Evolutionary conservation across 2,113 vertebrate species (phyloP).

Genomic region (Atlantisia rogersi): DNA sequence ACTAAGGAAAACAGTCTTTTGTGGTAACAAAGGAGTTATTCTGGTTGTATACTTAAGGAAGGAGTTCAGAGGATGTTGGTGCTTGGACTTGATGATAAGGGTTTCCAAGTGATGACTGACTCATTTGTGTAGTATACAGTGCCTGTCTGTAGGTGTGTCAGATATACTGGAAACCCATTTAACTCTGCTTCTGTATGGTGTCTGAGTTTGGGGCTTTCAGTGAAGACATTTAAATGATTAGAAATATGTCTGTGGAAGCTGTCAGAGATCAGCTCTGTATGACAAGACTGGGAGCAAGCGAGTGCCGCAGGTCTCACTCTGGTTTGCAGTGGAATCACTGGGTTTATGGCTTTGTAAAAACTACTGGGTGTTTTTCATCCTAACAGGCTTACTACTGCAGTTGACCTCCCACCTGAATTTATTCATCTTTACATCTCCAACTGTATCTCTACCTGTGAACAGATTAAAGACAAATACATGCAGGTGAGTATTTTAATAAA

Average conservation of each 20-base stretch:
- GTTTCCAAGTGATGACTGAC: too few relatives aligned
- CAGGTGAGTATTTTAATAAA: constrained; percentile 80
- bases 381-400: constrained; percentile 93
- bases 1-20: neutral
- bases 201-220: neutral
- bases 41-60: neutral
- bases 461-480: constrained; percentile 99
- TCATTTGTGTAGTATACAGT: neutral
- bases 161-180: neutral
- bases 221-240: neutral
- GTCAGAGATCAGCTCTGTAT: neutral
- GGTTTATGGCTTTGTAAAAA: neutral
- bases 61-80: neutral
- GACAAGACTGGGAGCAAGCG: neutral
- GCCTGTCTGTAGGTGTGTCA: neutral
- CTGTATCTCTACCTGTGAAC: constrained; percentile 98
- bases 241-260: neutral
- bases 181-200: neutral
- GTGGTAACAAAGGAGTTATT: neutral
- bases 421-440: constrained; percentile 99
- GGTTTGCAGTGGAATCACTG: neutral
- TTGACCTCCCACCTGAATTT: constrained; percentile 97
- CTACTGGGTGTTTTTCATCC: neutral
- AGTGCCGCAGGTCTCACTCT: neutral
- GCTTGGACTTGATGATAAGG: neutral